Evolutionary conservation across 2,797 vertebrate species (phyloP).

Genomic region (Aldrovandia affinis): DNA sequence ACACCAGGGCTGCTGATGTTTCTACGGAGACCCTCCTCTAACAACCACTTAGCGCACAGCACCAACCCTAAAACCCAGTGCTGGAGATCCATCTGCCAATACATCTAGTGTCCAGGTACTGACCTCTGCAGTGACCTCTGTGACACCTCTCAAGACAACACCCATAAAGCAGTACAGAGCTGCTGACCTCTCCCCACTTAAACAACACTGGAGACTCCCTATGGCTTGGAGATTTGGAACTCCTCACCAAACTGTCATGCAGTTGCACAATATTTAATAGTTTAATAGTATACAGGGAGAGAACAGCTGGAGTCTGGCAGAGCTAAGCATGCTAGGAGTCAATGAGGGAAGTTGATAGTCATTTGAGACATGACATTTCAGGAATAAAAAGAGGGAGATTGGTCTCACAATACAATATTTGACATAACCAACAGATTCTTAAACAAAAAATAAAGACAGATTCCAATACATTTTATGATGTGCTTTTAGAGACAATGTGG

Average conservation of each 20-base stretch:
- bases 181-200: neutral
- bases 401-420: neutral
- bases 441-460: neutral
- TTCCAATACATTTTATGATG: neutral
- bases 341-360: too few species aligned
- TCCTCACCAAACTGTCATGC: neutral
- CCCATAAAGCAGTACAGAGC: neutral
- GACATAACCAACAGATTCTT: neutral
- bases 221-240: neutral
- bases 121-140: neutral
- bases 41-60: constrained; percentile 39
- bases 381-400: neutral
- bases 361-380: too few species aligned
- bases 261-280: neutral
- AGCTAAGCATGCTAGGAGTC: too few species aligned
- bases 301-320: too few species aligned
- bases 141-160: neutral
- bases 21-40: constrained; percentile 47
- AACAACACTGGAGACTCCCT: neutral
- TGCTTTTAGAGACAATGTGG: neutral
- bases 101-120: neutral
- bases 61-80: constrained; percentile 69
- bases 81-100: constrained; percentile 35
- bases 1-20: constrained; percentile 37
- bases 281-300: neutral